Conservation (phyloP, 1,140 invertebrate genomes). For the Muscidifurax raptorellus region DNA sequence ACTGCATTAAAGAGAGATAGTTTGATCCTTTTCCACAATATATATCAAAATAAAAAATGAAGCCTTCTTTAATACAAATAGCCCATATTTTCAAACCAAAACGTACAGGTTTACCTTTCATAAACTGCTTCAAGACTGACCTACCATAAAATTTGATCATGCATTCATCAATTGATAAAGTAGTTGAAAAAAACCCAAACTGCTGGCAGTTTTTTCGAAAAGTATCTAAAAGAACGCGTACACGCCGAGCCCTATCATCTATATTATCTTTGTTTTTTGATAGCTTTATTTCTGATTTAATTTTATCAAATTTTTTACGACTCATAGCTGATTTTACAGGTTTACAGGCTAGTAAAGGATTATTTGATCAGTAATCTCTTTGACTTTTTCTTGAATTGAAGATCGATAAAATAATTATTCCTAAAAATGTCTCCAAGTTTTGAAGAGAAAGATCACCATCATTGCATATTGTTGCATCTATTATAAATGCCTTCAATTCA, state of each 20-base stretch:
- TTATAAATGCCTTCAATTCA: slow-evolving; percentile 51
- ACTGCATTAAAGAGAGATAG: neutral
- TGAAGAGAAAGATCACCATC: slow-evolving; percentile 31
- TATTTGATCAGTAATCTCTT: slow-evolving; percentile 53
- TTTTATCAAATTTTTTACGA: slow-evolving; percentile 47
- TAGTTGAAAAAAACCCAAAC: too few species aligned
- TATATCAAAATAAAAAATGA: slow-evolving; percentile 34
- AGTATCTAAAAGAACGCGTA: slow-evolving; percentile 49
- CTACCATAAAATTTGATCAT: slow-evolving; percentile 54
- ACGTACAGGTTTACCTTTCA: slow-evolving; percentile 41
- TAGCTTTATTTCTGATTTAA: slow-evolving; percentile 52
- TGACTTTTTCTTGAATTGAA: slow-evolving; percentile 51
- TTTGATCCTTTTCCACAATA: slow-evolving; percentile 41
- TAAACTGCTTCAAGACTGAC: slow-evolving; percentile 32
- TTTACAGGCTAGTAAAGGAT: slow-evolving; percentile 39
- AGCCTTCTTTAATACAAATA: slow-evolving; percentile 33
- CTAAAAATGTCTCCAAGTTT: slow-evolving; percentile 52
- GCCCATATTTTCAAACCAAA: slow-evolving; percentile 50
- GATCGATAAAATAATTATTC: slow-evolving; percentile 53
- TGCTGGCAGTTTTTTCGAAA: slow-evolving; percentile 51
- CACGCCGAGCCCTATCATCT: slow-evolving; percentile 37
- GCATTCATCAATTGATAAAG: slow-evolving; percentile 50
- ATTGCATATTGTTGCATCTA: slow-evolving; percentile 45
- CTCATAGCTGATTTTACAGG: slow-evolving; percentile 47
- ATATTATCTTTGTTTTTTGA: slow-evolving; percentile 21